Evolutionary conservation across 2,888 invertebrate genomes (phyloP).

Genomic region (Diarsia brunnea): DNA sequence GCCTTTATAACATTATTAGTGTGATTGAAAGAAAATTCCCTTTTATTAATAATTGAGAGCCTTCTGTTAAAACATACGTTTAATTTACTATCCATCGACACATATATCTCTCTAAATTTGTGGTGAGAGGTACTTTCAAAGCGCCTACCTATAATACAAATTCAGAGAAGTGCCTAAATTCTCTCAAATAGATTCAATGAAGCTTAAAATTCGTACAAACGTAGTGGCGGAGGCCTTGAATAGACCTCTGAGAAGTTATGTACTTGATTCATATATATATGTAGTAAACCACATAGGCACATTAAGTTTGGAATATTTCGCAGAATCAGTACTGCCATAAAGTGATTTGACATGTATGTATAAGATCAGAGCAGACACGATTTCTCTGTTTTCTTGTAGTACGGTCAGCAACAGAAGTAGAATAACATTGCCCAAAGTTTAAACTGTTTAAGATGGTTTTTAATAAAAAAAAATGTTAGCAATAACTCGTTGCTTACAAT

Average conservation of each 20-base stretch:
- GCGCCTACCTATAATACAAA: constrained; percentile 8
- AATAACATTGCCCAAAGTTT: too few relatives aligned
- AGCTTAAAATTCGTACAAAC: constrained; percentile 19
- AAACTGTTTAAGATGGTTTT: too few relatives aligned
- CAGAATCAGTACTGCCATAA: background rate
- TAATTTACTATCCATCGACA: background rate
- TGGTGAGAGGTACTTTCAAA: background rate
- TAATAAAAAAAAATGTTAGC: too few relatives aligned
- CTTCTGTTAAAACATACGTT: too few relatives aligned
- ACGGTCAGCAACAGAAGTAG: too few relatives aligned
- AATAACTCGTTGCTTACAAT: too few relatives aligned
- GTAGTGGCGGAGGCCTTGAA: constrained; percentile 8
- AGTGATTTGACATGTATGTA: background rate
- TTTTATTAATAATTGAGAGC: background rate
- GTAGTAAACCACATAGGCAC: constrained; percentile 9
- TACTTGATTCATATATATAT: constrained; percentile 16
- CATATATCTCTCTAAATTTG: background rate
- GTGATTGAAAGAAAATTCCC: background rate
- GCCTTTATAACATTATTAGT: too few relatives aligned
- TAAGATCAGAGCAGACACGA: background rate
- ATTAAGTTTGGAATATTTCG: constrained; percentile 12
- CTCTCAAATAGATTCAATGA: constrained; percentile 9
- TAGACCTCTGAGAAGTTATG: constrained; percentile 29
- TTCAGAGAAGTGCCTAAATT: background rate
- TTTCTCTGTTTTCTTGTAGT: background rate